Base-by-base conservation (phyloP, 2,888 invertebrate genomes). In the Entomobrya proxima region DNA sequence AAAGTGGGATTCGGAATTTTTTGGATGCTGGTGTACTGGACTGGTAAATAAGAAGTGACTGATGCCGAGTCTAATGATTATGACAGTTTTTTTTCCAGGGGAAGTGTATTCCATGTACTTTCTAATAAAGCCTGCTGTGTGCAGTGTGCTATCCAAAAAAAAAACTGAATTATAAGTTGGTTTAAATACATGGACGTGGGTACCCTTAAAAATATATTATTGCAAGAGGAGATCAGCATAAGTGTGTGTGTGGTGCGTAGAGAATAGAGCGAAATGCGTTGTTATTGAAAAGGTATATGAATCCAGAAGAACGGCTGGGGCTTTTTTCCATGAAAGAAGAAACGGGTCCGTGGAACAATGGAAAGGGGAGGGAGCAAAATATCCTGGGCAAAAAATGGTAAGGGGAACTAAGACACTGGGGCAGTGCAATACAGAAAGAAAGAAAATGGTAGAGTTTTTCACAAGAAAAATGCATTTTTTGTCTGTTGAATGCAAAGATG, bases 71-170 rank as follows among this genome's bases (percentile, higher is more conserved):
- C 24, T 67, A 67, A 67, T 44, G 67, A 67, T 67, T 67, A 67
- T 67, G 67, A 67, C 67, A 67, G 67, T 67, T 67, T 67, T n/a
- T n/a, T n/a, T n/a, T n/a, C n/a, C n/a, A n/a, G n/a, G 67, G 15
- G 67, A 37, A 21, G 64, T 18, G 18, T 5, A 50, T n/a, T n/a
- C 67, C n/a, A 13, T 40, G 27, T 11, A 3, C 32, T 61, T 32
- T 32, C 32, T 32, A n/a, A n/a, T 13, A 30, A 47, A 15, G 7
- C 7, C 9, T 47, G n/a, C 7, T 18, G 11, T 50, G 5, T n/a
- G n/a, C n/a, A n/a, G n/a, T n/a, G n/a, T n/a, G n/a, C n/a, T n/a
- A n/a, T n/a, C n/a, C n/a, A n/a, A n/a, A n/a, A n/a, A n/a, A n/a
- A n/a, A n/a, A n/a, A n/a, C n/a, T n/a, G n/a, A n/a, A n/a, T n/a